A percentile compares a stretch with the other conserved stretches of the same genome.
These are phyloP conservation scores for Dolomedes plantarius DNA, from an alignment of 2,888 invertebrate genomes.

Conservation along the genomic window DNA sequence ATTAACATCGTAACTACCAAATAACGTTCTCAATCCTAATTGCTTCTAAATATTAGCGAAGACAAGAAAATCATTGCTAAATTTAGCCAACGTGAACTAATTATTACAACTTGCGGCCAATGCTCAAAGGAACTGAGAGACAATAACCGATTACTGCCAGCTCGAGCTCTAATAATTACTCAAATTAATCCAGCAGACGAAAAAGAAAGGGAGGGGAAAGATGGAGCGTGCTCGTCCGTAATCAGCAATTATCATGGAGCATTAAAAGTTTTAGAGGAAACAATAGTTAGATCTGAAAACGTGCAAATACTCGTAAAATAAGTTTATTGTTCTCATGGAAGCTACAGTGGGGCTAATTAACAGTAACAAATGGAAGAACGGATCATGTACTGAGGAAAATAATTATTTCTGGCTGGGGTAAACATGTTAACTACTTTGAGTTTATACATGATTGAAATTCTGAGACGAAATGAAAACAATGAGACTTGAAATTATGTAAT, in stretches of 20 bases:
- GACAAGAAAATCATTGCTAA: not conserved
- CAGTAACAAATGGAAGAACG: too few species aligned
- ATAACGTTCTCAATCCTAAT: too few species aligned
- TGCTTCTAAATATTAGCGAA: not conserved
- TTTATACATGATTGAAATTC: too few species aligned
- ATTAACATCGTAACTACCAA: too few species aligned
- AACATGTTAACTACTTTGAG: too few species aligned
- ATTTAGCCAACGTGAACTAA: not conserved
- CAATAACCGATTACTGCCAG: not conserved
- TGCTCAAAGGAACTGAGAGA: not conserved
- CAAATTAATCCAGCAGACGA: not conserved
- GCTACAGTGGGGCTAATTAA: not conserved
- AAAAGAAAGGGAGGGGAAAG: not conserved
- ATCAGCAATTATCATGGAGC: not conserved
- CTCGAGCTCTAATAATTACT: not conserved
- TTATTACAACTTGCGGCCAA: not conserved
- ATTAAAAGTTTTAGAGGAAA: not conserved
- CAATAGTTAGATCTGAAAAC: not conserved
- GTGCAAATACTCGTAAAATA: not conserved
- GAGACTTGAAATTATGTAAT: too few species aligned
- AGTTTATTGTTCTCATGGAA: not conserved
- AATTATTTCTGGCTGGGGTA: too few species aligned
- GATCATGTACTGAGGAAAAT: too few species aligned
- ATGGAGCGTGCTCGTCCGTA: not conserved
- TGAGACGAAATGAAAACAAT: too few species aligned